Base-by-base conservation (phyloP, 1,140 invertebrate genomes). In the Lordiphosa clarofinis region DNA sequence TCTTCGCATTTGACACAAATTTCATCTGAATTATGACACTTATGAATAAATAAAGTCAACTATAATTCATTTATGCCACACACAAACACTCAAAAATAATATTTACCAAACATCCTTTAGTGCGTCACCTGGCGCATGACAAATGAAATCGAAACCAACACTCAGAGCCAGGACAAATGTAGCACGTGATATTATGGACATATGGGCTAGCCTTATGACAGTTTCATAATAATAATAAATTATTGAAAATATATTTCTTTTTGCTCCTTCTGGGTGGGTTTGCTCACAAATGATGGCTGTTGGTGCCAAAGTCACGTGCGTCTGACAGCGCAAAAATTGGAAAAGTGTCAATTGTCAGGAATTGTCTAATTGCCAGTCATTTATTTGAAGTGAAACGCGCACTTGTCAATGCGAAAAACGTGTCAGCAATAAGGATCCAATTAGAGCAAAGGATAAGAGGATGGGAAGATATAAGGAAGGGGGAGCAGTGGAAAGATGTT, bases 11-110 rank as follows among this genome's bases (percentile, higher is more conserved):
- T 82, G 76, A 68, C 71, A 75, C 56, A 64, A 61, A 76, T 76
- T 82, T 82, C 78, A 62, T 58, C 58, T 76, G 76, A 82, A 82
- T 76, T 82, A 82, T 84, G 78, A 82, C 59, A 72, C 47, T 67
- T 75, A 59, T 70, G 70, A 58, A 63, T 58, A 36, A 40, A 42
- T 28, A 47, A 38, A 11, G 37, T 36, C 19, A 35, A 56, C 54
- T 67, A 67, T 71, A 72, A 72, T 70, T 59, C 62, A 67, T 39
- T 69, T 62, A 60, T 61, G 53, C 53, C 56, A 74, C 66, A 81
- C 61, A 65, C 40, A 52, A 5, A 38, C 12, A 35, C 21, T 8
- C 21, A 46, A 48, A 13, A 13, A 35, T 43, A 65, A 65, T 69
- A 63, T 59, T 13, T 42, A 37, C n/a, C 19, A 58, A 56, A 47